Base-by-base conservation (phyloP, 2,888 invertebrate species). In the Acrobasis consociella region DNA sequence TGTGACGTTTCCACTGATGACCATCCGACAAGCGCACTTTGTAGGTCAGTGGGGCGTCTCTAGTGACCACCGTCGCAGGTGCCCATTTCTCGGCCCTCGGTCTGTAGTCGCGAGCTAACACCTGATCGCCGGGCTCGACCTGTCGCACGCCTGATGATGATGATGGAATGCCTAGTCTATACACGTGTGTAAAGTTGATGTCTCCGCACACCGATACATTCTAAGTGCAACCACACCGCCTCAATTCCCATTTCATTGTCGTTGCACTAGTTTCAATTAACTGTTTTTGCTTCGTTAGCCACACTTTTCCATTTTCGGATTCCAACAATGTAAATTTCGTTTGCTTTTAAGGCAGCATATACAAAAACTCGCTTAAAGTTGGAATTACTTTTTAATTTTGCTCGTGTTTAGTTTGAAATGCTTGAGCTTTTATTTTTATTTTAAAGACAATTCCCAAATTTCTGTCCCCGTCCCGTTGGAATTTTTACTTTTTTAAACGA, bases 321-420 rank as follows among this genome's bases (percentile, higher is more conserved):
- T 60, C 22, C 60, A 42, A 49, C 59, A 60, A 60, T 60, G 60
- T 60, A 60, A 60, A 60, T 60, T 59, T 60, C 17, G 52, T 60
- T 59, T 37, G 31, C 37, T 42, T 46, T 31, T 46, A 46, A 42
- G 46, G 46, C 46, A 46, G n/a, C 13, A 46, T 46, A n/a, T 10
- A 46, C 46, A 46, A 46, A 46, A 46, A 31, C 7, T 31, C 13
- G 46, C 46, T 46, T 46, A 7, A 46, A 46, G 46, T 46, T 5
- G 46, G n/a, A 46, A 46, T 46, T 46, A 13, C 46, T 46, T 46
- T 46, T 46, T 46, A 46, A 46, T 46, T 46, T 46, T 46, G 13
- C 13, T 46, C 10, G 10, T 11, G 11, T 10, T 42, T 42, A 3
- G 10, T n/a, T 13, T n/a, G 0, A 11, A 46, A 11, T 46, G 46